Evolutionary conservation across 1,140 invertebrate genomes (phyloP), one percentile per base, ranked within the genome.

Genomic region (Pogonomyrmex barbatus): DNA sequence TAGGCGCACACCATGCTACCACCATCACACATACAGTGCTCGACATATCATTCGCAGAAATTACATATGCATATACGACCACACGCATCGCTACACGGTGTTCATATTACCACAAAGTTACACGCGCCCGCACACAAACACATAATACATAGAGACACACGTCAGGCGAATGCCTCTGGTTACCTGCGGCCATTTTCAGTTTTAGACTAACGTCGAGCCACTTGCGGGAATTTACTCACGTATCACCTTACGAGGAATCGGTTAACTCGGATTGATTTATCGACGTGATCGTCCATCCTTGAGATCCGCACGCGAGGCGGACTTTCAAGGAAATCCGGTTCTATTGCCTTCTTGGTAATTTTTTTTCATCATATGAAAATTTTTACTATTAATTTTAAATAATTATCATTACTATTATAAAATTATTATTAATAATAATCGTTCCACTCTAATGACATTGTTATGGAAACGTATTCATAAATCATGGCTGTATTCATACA

Each of bases 31-130:
- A 73, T 84, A 82, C 88, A 90, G 85, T 56, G 75, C 89, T 86
- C 75, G 50, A 91, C 89, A 75, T 91, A 91, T 93, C 90, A 92
- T 83, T 85, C 89, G 62, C 90, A 87, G 87, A 87, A 87, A 86
- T 90, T 88, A 88, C 65, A 91, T 88, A 89, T 78, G 84, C 89
- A 90, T 85, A 91, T 87, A 24, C 24, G 24, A 24, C 76, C 85
- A 87, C 88, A 85, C 54, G 17, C 24, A 24, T 24, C 24, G 24
- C 24, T 52, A 68, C 67, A 62, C 67, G 54, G 52, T 62, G 65
- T 84, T 33, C 56, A 65, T 60, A 52, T 76, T 62, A 54, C 75
- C 77, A 39, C 62, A 60, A 33, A 54, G 17, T 76, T 63, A 75
- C 68, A 24, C 24, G 24, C 24, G 24, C 24, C 24, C 24, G 24